These are phyloP conservation scores for Trachelus iudaicus DNA, from an alignment of 2,888 invertebrate species.

Conservation along the genomic window DNA sequence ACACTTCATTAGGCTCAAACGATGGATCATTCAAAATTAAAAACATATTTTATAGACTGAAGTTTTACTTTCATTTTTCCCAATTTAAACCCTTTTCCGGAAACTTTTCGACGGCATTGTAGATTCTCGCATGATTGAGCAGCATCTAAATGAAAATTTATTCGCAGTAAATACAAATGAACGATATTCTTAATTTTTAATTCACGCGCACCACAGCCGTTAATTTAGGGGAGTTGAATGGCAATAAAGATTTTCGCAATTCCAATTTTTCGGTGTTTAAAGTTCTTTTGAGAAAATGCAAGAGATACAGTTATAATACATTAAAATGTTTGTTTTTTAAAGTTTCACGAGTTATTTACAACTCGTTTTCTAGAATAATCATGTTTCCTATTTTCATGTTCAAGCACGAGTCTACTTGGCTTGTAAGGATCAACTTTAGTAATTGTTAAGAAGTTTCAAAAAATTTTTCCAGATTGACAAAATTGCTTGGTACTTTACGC, in stretches of 20 bases:
- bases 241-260: constrained; percentile 3
- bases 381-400: constrained; percentile 18
- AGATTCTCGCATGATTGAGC: too few relatives aligned
- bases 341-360: constrained; percentile 18
- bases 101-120: too few relatives aligned
- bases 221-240: not conserved
- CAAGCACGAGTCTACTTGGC: constrained; percentile 13
- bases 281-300: constrained; percentile 21
- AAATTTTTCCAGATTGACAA: constrained; percentile 13
- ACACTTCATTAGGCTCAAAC: too few relatives aligned
- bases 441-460: constrained; percentile 5
- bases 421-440: not conserved
- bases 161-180: constrained; percentile 13
- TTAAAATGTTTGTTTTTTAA: constrained; percentile 17
- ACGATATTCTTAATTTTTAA: constrained; percentile 12
- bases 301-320: constrained; percentile 11
- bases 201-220: not conserved
- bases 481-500: constrained; percentile 10
- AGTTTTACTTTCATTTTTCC: too few relatives aligned
- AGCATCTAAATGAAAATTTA: not conserved
- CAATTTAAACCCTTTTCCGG: too few relatives aligned
- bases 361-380: constrained; percentile 10
- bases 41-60: too few relatives aligned
- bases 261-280: not conserved
- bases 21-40: too few relatives aligned